These are phyloP conservation scores for Carposina sasakii DNA, from an alignment of 1,140 invertebrate species.

Conservation along the genomic window DNA sequence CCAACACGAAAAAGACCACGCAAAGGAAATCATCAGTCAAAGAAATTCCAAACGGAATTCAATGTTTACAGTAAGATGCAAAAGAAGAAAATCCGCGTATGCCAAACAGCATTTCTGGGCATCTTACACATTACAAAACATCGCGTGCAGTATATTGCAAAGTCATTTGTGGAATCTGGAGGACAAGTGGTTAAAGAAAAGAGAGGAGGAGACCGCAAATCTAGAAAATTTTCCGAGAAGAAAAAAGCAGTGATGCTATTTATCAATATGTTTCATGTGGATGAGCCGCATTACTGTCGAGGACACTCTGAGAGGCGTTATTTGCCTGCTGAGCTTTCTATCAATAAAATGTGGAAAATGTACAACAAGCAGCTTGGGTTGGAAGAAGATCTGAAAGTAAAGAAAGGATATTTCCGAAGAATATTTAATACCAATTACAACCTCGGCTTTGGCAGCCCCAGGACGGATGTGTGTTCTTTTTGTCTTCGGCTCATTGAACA, in stretches of 20 bases:
- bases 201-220: conserved; percentile 7
- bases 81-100: conserved; percentile 8
- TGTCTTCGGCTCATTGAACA: background rate
- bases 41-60: no score
- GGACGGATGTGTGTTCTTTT: conserved; percentile 1
- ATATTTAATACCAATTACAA: conserved; percentile 5
- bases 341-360: conserved; percentile 7
- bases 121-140: conserved; percentile 2
- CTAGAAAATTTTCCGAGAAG: background rate
- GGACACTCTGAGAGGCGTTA: conserved; percentile 6
- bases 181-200: background rate
- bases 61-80: no score
- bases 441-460: conserved; percentile 4
- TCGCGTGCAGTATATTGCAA: conserved; percentile 1
- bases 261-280: conserved; percentile 5
- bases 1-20: no score
- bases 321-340: background rate
- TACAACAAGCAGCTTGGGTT: background rate
- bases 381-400: conserved; percentile 17
- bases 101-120: conserved; percentile 5
- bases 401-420: background rate
- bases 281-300: conserved; percentile 11
- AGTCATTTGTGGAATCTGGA: conserved; percentile 5
- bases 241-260: conserved; percentile 5
- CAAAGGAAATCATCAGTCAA: no score